phyloP scores from a whole-genome alignment of 2,113 vertebrate genomes.

The Sylvietta virens region DNA sequence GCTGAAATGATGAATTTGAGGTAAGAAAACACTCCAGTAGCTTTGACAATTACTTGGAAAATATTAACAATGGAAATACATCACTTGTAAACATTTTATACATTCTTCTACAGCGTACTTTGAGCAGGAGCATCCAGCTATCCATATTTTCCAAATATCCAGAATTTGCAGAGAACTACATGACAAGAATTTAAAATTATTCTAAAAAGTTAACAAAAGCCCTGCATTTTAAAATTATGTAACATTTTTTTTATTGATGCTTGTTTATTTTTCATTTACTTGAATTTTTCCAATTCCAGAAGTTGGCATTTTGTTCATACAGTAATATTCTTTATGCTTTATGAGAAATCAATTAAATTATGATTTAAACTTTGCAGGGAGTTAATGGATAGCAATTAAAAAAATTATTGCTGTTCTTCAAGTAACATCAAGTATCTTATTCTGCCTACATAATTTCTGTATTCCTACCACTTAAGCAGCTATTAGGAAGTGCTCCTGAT shows the following conservation, averaged over 20 bases:
- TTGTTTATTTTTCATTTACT: neutral
- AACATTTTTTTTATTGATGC: neutral
- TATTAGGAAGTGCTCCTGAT: neutral
- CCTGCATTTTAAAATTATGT: neutral
- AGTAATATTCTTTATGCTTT: neutral
- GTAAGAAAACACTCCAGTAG: neutral
- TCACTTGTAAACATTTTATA: neutral
- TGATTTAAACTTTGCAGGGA: slow-evolving; percentile 15
- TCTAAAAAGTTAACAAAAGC: neutral
- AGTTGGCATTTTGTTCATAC: neutral
- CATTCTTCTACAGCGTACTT: neutral
- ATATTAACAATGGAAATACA: neutral
- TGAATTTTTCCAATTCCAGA: neutral
- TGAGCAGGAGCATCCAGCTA: neutral
- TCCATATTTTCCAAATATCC: neutral
- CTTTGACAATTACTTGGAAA: neutral
- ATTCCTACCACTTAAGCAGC: neutral
- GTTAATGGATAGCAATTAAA: slow-evolving; percentile 45
- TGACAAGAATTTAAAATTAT: neutral
- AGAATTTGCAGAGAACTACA: neutral
- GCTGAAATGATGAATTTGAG: neutral
- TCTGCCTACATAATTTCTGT: neutral
- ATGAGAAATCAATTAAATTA: slow-evolving; percentile 16
- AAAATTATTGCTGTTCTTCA: neutral
- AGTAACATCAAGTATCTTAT: neutral